Percentiles rank a stretch among this genome's conserved stretches.
Conservation (phyloP, 2,888 invertebrate genomes). For the Conus canariensis region DNA sequence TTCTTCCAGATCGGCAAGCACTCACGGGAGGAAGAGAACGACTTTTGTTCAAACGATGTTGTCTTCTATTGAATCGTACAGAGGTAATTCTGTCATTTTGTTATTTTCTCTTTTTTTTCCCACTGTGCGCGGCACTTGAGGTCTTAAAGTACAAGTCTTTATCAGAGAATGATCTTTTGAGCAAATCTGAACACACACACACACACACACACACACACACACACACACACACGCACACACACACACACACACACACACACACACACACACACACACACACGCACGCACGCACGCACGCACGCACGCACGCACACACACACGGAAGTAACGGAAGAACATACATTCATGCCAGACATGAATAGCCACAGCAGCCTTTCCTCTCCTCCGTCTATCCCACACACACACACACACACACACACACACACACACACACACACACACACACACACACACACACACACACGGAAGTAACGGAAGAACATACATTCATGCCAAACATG, state of each 20-base stretch:
- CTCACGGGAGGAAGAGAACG: too few relatives aligned
- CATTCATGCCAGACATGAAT: neutral
- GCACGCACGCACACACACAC: conserved; percentile 24
- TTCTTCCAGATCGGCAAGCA: too few relatives aligned
- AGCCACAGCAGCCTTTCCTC: neutral
- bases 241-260: conserved; percentile 31
- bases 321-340: neutral
- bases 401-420: conserved; percentile 7
- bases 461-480: neutral
- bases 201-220: conserved; percentile 20
- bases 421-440: conserved; percentile 4
- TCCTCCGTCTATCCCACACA: too few relatives aligned
- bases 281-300: neutral
- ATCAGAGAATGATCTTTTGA: too few relatives aligned
- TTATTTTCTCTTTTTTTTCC: too few relatives aligned
- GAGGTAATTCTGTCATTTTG: too few relatives aligned
- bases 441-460: conserved; percentile 24
- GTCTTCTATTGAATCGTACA: too few relatives aligned
- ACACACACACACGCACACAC: conserved; percentile 7
- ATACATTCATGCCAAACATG: neutral
- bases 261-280: conserved; percentile 21
- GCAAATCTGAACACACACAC: neutral
- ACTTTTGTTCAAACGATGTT: too few relatives aligned
- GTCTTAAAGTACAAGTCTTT: too few relatives aligned
- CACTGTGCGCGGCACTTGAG: too few relatives aligned